Evolutionary conservation across 2,797 vertebrate species (phyloP), one percentile per base, ranked within the genome.

Genomic region (Coregonus sp.): DNA sequence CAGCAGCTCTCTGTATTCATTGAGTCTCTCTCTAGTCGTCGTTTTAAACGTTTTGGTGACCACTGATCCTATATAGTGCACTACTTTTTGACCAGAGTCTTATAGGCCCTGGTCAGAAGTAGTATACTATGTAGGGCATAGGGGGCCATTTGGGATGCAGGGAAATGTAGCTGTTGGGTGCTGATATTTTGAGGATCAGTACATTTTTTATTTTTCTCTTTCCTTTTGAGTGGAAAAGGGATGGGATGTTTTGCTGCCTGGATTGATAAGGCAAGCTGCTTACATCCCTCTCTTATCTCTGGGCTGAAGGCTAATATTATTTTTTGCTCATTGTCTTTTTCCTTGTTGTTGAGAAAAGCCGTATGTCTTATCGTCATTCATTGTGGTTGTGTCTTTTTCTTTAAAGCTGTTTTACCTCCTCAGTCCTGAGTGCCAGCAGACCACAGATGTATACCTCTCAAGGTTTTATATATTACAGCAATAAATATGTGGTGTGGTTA

Each of bases 201-300:
- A 82, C 76, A 84, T 63, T 77, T 69, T 37, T 82, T 83, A 25
- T 86, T 86, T 87, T 75, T 76, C 74, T 84, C 82, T 84, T 88
- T 89, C 85, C 75, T 82, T 86, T 89, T 51, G 73, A 82, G 87
- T 82, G 83, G 83, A 70, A 89, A 87, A 83, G 83, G 86, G 87
- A 86, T 78, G 81, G 83, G 84, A 86, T 90, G 86, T 90, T 87
- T 90, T 87, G 84, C 91, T 90, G 90, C 91, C 83, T 80, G 88
- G 79, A 85, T 87, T 84, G 92, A 93, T 93, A 93, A 92, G 90
- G 89, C 88, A 92, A 93, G 90, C 91, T 75, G 91, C 90, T 91
- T 91, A 92, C 81, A 89, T 85, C 82, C 86, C 78, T 85, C 83
- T 82, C 89, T 92, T 92, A 92, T 92, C 92, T 82, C 85, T 82